Evolutionary conservation across 1,140 invertebrate genomes (phyloP).

Genomic region (Euwallacea similis): DNA sequence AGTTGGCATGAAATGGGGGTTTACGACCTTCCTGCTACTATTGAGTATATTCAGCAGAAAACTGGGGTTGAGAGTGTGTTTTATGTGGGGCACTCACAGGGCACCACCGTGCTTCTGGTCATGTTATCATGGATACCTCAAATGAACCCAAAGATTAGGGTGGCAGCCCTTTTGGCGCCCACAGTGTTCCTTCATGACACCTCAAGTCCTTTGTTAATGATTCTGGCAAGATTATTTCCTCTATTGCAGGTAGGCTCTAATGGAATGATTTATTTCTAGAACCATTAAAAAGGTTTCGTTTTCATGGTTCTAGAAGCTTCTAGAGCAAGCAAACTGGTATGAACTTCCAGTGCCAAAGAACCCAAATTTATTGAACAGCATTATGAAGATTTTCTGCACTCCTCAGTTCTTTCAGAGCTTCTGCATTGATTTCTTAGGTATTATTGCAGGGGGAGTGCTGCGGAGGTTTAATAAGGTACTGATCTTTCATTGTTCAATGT

Average conservation of each 20-base stretch:
- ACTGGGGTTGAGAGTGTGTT: not conserved
- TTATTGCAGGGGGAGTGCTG: conserved; percentile 2
- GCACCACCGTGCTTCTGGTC: not conserved
- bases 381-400: conserved; percentile 13
- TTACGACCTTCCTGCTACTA: not conserved
- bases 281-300: too few species aligned
- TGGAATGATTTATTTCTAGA: too few species aligned
- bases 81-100: not conserved
- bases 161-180: not conserved
- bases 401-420: conserved; percentile 1
- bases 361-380: conserved; percentile 5
- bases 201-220: not conserved
- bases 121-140: not conserved
- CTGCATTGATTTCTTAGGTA: conserved; percentile 14
- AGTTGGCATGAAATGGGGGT: not conserved
- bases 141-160: not conserved
- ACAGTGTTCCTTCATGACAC: too few species aligned
- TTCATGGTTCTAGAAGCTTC: conserved; percentile 12
- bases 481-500: too few species aligned
- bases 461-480: conserved; percentile 13
- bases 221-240: not conserved
- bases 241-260: not conserved
- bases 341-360: conserved; percentile 19
- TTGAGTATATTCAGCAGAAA: not conserved
- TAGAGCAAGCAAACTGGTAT: conserved; percentile 15